phyloP scores from a whole-genome alignment of 1,140 invertebrate species.

The Brachionus rotundiformis region DNA sequence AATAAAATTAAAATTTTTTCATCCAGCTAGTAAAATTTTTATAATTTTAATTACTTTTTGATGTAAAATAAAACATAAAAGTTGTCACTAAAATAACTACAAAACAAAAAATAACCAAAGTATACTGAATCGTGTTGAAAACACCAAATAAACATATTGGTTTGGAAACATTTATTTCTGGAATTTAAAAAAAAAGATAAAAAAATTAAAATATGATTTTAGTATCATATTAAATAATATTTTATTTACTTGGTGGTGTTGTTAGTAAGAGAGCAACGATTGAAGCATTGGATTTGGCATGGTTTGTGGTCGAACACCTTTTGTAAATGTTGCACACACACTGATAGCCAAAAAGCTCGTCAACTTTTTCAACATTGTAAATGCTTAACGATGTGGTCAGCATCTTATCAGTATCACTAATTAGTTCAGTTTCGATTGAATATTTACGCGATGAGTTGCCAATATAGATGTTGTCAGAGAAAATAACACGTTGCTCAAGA shows the following conservation, averaged over 20 bases:
- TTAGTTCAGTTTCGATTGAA: constrained; percentile 18
- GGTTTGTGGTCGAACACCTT: constrained; percentile 35
- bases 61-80: constrained; percentile 17
- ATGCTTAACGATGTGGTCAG: not conserved
- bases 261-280: not conserved
- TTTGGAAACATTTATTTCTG: not conserved
- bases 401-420: not conserved
- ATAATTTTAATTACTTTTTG: too few species aligned
- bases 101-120: constrained; percentile 8
- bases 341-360: constrained; percentile 25
- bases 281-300: constrained; percentile 48
- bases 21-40: too few species aligned
- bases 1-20: constrained; percentile 7
- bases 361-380: constrained; percentile 23
- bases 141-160: constrained; percentile 3
- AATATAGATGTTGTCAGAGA: constrained; percentile 33
- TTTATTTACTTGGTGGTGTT: not conserved
- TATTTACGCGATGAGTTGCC: constrained; percentile 45
- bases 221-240: not conserved
- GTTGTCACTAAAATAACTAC: not conserved
- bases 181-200: too few species aligned
- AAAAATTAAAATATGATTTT: not conserved
- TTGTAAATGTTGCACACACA: constrained; percentile 51
- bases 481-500: constrained; percentile 12
- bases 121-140: constrained; percentile 31